phyloP scores from a whole-genome alignment of 2,888 invertebrate genomes.

The Nineta flava region DNA sequence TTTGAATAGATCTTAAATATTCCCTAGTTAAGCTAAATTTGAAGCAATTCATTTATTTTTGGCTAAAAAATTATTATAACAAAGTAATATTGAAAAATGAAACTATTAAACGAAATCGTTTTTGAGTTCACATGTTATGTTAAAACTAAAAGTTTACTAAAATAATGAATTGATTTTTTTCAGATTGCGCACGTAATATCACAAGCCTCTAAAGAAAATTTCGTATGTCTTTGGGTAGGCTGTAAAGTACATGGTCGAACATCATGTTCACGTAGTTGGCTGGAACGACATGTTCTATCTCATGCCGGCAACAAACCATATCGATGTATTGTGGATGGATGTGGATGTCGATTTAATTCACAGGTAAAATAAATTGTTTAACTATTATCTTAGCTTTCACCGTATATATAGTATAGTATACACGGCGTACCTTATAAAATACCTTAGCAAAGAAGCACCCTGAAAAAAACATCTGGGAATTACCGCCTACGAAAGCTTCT shows the following conservation, averaged over 20 bases:
- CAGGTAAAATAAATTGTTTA: constrained; percentile 39
- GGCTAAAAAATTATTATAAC: too few species aligned
- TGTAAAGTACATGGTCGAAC: constrained; percentile 89
- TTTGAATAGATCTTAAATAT: too few species aligned
- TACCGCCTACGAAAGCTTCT: too few species aligned
- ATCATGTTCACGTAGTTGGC: constrained; percentile 84
- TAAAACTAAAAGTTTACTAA: too few species aligned
- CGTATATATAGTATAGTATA: not conserved
- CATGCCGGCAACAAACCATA: constrained; percentile 89
- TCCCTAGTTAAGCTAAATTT: too few species aligned
- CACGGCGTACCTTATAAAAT: too few species aligned
- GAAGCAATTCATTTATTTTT: too few species aligned
- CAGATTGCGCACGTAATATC: constrained; percentile 71
- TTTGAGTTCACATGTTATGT: too few species aligned
- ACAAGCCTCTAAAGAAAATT: constrained; percentile 69
- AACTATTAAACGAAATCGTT: too few species aligned
- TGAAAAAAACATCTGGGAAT: not conserved
- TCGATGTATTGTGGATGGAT: constrained; percentile 89
- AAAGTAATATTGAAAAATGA: too few species aligned
- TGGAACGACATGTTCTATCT: constrained; percentile 79
- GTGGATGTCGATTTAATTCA: constrained; percentile 73
- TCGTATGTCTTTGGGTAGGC: constrained; percentile 81
- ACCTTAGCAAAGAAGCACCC: too few species aligned
- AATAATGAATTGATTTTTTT: constrained; percentile 20
- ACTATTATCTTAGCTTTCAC: not conserved